Conservation (phyloP, 2,888 invertebrate species). For the Catonia carolina region DNA sequence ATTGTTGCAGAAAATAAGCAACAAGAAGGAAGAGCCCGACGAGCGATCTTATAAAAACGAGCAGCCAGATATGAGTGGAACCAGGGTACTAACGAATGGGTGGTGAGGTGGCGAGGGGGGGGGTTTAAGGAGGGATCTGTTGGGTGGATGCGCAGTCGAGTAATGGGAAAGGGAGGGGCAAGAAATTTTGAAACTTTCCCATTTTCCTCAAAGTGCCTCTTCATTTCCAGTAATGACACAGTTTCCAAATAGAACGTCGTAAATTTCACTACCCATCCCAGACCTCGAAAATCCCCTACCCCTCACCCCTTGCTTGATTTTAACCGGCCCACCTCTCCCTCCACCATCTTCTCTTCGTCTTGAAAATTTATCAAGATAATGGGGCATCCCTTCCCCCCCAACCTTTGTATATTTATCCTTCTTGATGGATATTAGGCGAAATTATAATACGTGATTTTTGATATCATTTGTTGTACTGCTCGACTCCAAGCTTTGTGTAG, state of each 20-base stretch:
- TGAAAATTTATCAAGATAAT: too few species aligned
- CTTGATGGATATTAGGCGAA: too few species aligned
- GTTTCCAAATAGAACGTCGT: constrained; percentile 14
- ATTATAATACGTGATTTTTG: too few species aligned
- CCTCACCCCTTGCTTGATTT: neutral
- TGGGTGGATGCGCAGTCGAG: neutral
- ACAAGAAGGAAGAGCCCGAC: neutral
- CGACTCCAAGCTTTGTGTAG: too few species aligned
- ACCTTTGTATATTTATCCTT: neutral
- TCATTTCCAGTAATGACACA: constrained; percentile 14
- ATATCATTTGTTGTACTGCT: too few species aligned
- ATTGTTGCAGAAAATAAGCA: neutral
- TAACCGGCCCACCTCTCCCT: neutral
- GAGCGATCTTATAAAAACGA: neutral
- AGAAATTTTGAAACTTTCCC: constrained; percentile 13
- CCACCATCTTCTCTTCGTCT: too few species aligned
- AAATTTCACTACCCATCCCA: constrained; percentile 7
- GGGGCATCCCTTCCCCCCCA: neutral
- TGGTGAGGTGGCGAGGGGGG: neutral
- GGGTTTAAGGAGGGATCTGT: too few species aligned
- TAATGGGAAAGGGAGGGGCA: neutral
- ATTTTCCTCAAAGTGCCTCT: constrained; percentile 14
- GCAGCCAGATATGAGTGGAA: neutral
- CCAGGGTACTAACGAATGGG: neutral
- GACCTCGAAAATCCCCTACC: constrained; percentile 14